Evolutionary conservation across 2,113 vertebrate species (phyloP).

Genomic region (Artemisiospiza belli): DNA sequence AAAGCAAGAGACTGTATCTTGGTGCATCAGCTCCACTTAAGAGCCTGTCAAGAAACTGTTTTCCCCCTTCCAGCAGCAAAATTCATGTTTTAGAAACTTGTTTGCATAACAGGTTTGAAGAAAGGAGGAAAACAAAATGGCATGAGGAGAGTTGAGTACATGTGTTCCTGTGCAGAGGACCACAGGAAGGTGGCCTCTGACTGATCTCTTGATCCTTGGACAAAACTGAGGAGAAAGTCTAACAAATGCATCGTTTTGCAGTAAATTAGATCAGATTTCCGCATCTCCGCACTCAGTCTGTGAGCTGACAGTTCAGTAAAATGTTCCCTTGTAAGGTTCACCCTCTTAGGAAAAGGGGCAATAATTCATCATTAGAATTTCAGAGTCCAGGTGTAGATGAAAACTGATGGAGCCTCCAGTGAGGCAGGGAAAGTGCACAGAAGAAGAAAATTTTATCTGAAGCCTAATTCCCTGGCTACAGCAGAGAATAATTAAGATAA

Average conservation of each 20-base stretch:
- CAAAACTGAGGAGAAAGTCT: constrained; percentile 70
- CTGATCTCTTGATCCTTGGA: constrained; percentile 76
- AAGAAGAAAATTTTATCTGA: constrained; percentile 95
- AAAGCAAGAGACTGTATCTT: background rate
- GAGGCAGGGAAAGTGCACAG: constrained; percentile 81
- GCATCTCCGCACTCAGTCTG: constrained; percentile 81
- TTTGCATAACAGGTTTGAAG: background rate
- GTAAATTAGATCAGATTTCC: constrained; percentile 88
- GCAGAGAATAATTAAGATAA: constrained; percentile 95
- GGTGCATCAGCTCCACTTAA: background rate
- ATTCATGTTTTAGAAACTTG: background rate
- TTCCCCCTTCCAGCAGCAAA: background rate
- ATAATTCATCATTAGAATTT: constrained; percentile 99
- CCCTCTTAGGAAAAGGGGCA: constrained; percentile 88
- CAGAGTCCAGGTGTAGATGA: constrained; percentile 98
- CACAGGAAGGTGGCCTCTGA: constrained; percentile 7
- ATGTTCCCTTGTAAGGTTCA: constrained; percentile 84
- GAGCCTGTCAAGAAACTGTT: background rate
- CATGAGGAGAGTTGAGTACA: background rate
- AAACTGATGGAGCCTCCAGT: constrained; percentile 93
- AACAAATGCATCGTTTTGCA: constrained; percentile 80
- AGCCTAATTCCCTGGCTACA: constrained; percentile 92
- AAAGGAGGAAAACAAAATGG: background rate
- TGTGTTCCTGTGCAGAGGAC: background rate
- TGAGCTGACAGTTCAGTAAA: constrained; percentile 86